Evolutionary conservation across 2,113 vertebrate species (phyloP).

Genomic region (Rhea pennata): DNA sequence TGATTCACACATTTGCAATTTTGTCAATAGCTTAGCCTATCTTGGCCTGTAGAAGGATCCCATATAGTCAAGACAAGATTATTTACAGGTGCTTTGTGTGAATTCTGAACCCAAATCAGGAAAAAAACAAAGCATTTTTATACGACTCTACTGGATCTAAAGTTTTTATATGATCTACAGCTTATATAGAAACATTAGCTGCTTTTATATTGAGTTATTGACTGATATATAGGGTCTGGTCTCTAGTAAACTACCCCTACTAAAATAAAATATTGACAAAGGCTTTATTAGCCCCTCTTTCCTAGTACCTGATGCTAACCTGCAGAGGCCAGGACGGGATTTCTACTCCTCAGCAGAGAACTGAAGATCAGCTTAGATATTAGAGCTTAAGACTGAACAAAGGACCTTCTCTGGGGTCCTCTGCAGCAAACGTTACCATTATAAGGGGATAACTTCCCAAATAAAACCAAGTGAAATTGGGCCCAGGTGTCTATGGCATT

Average conservation of each 20-base stretch:
- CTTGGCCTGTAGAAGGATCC: neutral
- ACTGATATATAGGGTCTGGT: neutral
- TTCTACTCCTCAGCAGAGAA: neutral
- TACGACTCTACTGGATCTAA: neutral
- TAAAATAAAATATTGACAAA: neutral
- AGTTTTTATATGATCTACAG: neutral
- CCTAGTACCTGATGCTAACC: neutral
- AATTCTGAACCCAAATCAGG: neutral
- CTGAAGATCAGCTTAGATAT: neutral
- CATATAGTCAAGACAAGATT: too few species aligned
- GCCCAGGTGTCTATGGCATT: accelerated
- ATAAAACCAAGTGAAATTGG: neutral
- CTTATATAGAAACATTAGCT: neutral
- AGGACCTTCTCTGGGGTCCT: neutral
- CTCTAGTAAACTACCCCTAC: neutral
- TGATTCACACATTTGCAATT: neutral
- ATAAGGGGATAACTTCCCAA: neutral
- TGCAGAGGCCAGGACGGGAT: neutral
- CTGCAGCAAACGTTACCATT: neutral
- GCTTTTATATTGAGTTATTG: neutral
- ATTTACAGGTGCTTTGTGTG: neutral
- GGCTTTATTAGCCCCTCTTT: neutral
- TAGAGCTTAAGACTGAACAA: neutral
- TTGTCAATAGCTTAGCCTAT: neutral
- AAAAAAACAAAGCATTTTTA: neutral